phyloP scores from a whole-genome alignment of 2,888 invertebrate genomes.

The Sminthurinus aureus region DNA sequence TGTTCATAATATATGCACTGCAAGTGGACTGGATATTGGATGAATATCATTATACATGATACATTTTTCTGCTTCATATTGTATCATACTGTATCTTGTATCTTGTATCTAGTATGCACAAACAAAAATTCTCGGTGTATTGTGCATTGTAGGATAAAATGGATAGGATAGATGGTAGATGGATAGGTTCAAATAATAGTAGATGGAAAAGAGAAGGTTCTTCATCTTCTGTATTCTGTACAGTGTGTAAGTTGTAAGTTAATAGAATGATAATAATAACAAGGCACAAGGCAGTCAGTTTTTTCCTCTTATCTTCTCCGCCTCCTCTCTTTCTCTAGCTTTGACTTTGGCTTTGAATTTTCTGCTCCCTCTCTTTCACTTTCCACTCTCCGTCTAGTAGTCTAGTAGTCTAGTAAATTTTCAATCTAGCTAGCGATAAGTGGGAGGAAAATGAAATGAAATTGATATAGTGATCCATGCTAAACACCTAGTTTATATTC shows the following conservation, averaged over 20 bases:
- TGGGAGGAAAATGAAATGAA: constrained; percentile 43
- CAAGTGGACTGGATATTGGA: no score
- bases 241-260: no score
- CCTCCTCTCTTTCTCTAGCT: background rate
- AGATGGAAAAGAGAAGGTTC: background rate
- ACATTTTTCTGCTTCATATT: no score
- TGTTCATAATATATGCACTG: no score
- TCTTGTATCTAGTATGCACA: no score
- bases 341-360: constrained; percentile 2
- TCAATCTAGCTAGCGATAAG: constrained; percentile 37
- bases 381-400: background rate
- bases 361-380: background rate
- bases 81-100: no score
- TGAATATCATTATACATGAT: no score
- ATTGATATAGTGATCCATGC: constrained; percentile 48
- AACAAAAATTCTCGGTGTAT: no score
- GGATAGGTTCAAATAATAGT: no score
- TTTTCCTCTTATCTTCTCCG: background rate
- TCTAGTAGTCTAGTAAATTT: constrained; percentile 16
- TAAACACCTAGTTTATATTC: constrained; percentile 49
- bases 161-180: no score
- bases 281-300: background rate
- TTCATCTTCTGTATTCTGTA: no score
- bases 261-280: background rate
- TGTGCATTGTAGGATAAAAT: no score